Conservation (phyloP, 2,113 vertebrate genomes). For the Lipotes vexillifer region DNA sequence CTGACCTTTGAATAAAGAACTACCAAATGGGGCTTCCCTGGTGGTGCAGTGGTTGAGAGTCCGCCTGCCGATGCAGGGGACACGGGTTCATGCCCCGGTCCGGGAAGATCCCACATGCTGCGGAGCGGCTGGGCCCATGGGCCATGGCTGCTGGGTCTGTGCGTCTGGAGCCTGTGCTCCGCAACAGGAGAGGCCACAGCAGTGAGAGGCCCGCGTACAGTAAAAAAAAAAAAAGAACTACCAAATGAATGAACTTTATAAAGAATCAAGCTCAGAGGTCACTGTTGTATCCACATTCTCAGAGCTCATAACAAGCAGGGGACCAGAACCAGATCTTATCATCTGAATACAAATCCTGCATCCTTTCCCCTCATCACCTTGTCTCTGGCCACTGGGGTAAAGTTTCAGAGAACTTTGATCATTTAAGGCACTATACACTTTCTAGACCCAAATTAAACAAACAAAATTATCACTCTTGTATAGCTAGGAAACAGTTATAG, state of each 20-base stretch:
- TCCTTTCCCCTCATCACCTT: background rate
- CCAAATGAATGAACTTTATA: background rate
- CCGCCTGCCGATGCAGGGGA: too few species aligned
- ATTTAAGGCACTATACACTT: background rate
- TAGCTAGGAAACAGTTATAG: background rate
- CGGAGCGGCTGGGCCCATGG: too few species aligned
- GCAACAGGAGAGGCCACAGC: too few species aligned
- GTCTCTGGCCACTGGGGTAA: background rate
- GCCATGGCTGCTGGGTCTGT: too few species aligned
- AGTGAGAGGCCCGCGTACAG: too few species aligned
- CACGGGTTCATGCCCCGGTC: too few species aligned
- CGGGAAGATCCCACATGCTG: too few species aligned
- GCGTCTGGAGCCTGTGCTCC: too few species aligned
- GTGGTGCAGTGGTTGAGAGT: too few species aligned
- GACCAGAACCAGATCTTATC: background rate
- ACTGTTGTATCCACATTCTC: background rate
- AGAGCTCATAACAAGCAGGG: background rate
- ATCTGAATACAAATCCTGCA: background rate
- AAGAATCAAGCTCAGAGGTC: background rate
- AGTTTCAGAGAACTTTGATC: background rate
- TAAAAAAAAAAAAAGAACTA: background rate
- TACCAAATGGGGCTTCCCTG: background rate
- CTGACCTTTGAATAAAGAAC: background rate
- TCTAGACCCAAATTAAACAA: background rate
- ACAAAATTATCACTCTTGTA: background rate